Evolutionary conservation across 2,888 invertebrate genomes (phyloP).

Genomic region (Caenorhabditis sp.): DNA sequence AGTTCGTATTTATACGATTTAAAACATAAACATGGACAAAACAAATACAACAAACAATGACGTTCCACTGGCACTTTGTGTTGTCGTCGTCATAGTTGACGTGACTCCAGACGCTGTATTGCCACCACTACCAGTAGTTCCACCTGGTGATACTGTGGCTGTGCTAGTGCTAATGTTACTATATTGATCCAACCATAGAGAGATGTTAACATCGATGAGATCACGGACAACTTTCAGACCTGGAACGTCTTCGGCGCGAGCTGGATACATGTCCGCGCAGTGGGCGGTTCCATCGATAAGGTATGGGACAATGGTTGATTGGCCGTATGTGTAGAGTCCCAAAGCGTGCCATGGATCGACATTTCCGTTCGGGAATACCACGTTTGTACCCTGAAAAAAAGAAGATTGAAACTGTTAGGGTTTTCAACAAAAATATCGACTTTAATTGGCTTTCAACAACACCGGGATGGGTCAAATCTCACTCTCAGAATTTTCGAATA

Average conservation of each 20-base stretch:
- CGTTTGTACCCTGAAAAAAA: conserved; percentile 42
- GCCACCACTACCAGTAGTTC: not conserved
- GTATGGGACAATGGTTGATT: conserved; percentile 22
- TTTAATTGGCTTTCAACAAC: too few relatives aligned
- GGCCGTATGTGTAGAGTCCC: conserved; percentile 22
- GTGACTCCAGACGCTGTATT: not conserved
- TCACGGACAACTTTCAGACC: conserved; percentile 29
- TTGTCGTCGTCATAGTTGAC: too few relatives aligned
- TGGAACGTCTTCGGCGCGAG: conserved; percentile 36
- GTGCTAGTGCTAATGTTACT: not conserved
- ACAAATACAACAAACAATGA: too few relatives aligned
- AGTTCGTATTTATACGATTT: too few relatives aligned
- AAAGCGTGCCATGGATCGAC: conserved; percentile 53
- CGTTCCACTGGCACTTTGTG: too few relatives aligned
- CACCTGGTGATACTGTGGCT: not conserved
- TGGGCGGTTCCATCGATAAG: conserved; percentile 53
- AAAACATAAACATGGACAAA: too few relatives aligned
- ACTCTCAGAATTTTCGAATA: too few relatives aligned
- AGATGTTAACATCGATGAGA: conserved; percentile 28
- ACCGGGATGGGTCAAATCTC: too few relatives aligned
- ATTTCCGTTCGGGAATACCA: conserved; percentile 53
- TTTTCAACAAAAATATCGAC: too few relatives aligned
- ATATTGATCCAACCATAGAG: conserved; percentile 13
- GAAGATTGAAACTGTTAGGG: not conserved
- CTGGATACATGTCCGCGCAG: conserved; percentile 60